These are phyloP conservation scores for Periphyllus acericola DNA, from an alignment of 2,888 invertebrate species.

Conservation along the genomic window DNA sequence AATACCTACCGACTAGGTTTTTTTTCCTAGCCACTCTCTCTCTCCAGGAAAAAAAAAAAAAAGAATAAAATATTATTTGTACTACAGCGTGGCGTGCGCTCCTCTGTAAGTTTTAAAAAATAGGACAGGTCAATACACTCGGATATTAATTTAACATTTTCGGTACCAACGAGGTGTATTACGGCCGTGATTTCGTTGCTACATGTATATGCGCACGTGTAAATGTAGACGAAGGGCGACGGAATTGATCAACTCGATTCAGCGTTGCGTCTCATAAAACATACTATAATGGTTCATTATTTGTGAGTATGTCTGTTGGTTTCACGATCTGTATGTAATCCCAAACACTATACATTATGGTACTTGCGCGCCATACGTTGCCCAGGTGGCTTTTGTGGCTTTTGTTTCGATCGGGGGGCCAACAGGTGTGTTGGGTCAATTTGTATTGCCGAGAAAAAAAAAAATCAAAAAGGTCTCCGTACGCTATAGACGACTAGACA, in stretches of 20 bases:
- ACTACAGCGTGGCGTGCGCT: background rate
- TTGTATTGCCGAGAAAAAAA: conserved; percentile 10
- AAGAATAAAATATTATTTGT: conserved; percentile 22
- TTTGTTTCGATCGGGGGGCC: background rate
- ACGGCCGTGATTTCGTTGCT: conserved; percentile 19
- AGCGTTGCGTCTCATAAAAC: background rate
- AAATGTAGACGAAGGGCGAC: background rate
- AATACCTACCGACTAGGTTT: background rate
- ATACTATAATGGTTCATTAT: conserved; percentile 21
- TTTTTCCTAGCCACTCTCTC: background rate
- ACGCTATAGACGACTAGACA: background rate
- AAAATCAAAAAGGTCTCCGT: conserved; percentile 25
- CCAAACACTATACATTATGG: background rate
- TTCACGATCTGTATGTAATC: background rate
- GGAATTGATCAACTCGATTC: background rate
- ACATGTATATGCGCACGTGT: background rate
- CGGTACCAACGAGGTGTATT: background rate
- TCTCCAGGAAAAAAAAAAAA: background rate
- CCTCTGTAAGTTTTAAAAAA: conserved; percentile 34
- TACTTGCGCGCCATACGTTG: background rate
- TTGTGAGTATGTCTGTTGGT: background rate
- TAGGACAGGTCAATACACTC: conserved; percentile 60
- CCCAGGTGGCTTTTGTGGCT: background rate
- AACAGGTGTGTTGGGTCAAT: conserved; percentile 15
- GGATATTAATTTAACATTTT: conserved; percentile 45